Percentiles rank a stretch among this genome's conserved stretches.
Evolutionary conservation across 1,140 invertebrate genomes (phyloP).

Genomic region (Aphaenogaster floridana): DNA sequence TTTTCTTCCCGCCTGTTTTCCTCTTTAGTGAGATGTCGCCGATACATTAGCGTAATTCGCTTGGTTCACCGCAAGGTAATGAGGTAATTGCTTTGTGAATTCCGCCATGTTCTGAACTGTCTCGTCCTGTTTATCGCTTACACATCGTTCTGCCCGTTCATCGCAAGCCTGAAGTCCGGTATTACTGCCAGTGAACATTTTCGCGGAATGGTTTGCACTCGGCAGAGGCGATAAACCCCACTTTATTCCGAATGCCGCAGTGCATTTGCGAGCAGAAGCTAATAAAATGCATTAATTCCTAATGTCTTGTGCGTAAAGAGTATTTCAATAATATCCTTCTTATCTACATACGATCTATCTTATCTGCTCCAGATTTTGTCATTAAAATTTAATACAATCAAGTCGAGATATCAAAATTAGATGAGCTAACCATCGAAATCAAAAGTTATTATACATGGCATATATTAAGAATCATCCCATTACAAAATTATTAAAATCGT

Average conservation of each 20-base stretch:
- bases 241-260: background rate
- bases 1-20: background rate
- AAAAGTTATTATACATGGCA: background rate
- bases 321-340: background rate
- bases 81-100: constrained; percentile 74
- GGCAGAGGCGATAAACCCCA: constrained; percentile 25
- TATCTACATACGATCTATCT: background rate
- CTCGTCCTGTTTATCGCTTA: constrained; percentile 44
- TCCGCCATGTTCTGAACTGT: constrained; percentile 31
- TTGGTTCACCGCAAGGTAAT: constrained; percentile 65
- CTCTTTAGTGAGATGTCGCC: constrained; percentile 46
- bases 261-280: background rate
- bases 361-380: background rate
- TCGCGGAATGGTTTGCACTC: constrained; percentile 57
- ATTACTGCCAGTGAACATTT: constrained; percentile 48
- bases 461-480: background rate
- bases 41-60: constrained; percentile 75
- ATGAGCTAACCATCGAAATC: background rate
- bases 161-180: constrained; percentile 1
- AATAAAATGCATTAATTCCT: constrained; percentile 8
- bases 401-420: background rate
- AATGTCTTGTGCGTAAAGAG: background rate
- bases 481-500: background rate
- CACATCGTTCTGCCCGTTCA: constrained; percentile 34
- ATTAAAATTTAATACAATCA: background rate